Evolutionary conservation across 1,140 invertebrate species (phyloP), one percentile per base, ranked within the genome.

Genomic region (Gonatopus flavifemur): DNA sequence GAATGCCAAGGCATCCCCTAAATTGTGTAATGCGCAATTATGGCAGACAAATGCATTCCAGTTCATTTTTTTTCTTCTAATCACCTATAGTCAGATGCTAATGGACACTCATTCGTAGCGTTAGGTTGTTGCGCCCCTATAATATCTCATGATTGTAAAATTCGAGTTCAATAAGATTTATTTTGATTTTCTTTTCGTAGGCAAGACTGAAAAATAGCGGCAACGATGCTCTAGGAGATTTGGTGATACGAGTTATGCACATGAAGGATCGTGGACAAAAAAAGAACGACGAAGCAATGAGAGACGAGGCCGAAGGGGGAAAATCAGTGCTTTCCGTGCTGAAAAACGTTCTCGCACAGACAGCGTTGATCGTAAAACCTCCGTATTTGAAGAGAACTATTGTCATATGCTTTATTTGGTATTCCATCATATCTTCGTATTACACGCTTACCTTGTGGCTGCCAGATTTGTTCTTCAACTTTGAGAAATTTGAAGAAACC

Each of bases 371-470:
- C 1, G 5, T 65, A 8, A 58, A 45, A 32, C 55, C 57, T 6
- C 69, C 69, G n/a, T 67, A 67, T 36, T 47, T 61, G 3, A 60
- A 54, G 3, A 50, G 46, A 20, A 62, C 67, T 0, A 42, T 63
- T 12, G 31, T 67, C 4, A 43, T 64, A 6, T 52, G 63, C 6
- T 49, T 57, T n/a, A 50, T 55, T 6, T 53, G 57, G 8, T 69
- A 62, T 42, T 59, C 58, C 24, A 59, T 62, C 25, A 66, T 62
- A 16, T 61, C 62, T 3, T 52, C 69, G 4, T 81, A 81, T 52
- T 81, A 81, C 52, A 75, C 78, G 3, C 55, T 81, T 1, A 76
- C 80, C 57, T 58, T 81, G 15, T 82, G 80, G 80, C 73, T 81
- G 22, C 80, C 80, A 0, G 80, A 81, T 49, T 62, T 82, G 13